Evolutionary conservation across 1,140 invertebrate species (phyloP).

Genomic region (Acromyrmex charruanus): DNA sequence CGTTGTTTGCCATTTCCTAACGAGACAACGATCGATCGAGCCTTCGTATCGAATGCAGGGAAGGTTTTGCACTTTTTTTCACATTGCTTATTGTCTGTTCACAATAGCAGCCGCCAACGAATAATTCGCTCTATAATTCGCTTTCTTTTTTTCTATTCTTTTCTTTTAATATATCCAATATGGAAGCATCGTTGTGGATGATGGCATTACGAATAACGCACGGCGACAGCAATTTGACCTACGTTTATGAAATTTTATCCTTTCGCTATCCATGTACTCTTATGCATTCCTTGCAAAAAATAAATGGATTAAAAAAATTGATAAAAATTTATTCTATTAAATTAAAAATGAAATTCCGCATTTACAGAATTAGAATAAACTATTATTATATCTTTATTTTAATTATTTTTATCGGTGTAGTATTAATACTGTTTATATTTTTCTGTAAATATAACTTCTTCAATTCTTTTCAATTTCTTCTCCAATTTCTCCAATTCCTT

Average conservation of each 20-base stretch:
- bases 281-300: background rate
- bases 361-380: background rate
- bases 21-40: constrained; percentile 46
- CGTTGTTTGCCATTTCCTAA: constrained; percentile 35
- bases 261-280: background rate
- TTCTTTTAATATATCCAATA: constrained; percentile 9
- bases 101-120: constrained; percentile 85
- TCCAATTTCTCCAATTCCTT: background rate
- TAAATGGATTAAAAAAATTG: constrained; percentile 4
- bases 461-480: background rate
- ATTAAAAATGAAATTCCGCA: background rate
- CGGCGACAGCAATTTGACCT: constrained; percentile 23
- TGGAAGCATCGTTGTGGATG: constrained; percentile 14
- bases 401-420: background rate
- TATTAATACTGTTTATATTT: background rate
- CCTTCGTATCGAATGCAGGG: constrained; percentile 49
- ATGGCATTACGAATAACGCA: constrained; percentile 48
- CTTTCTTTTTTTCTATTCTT: constrained; percentile 17
- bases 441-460: background rate
- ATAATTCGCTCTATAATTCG: constrained; percentile 69
- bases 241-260: constrained; percentile 10
- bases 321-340: background rate
- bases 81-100: constrained; percentile 86
- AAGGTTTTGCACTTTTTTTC: constrained; percentile 70
- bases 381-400: no score